Conservation (phyloP, 2,113 vertebrate species). For the Anthoscopus minutus region DNA sequence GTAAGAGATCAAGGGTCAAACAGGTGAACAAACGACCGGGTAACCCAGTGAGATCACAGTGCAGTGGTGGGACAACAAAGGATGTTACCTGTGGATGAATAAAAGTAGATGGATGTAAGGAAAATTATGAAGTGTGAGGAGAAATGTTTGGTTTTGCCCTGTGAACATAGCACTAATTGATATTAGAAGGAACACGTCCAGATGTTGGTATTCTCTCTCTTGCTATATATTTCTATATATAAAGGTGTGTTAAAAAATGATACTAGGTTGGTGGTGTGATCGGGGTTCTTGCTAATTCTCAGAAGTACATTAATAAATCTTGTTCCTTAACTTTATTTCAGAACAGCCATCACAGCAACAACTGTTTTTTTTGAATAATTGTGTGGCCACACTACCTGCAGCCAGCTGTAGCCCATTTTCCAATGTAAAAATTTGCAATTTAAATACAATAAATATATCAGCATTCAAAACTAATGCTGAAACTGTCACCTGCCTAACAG, state of each 20-base stretch:
- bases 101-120: background rate
- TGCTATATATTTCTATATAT: fast-evolving
- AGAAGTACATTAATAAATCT: background rate
- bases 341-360: background rate
- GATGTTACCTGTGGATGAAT: background rate
- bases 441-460: background rate
- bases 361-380: background rate
- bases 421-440: background rate
- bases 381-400: background rate
- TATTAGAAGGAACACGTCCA: background rate
- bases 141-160: background rate
- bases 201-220: background rate
- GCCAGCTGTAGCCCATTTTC: background rate
- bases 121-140: background rate
- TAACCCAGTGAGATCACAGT: background rate
- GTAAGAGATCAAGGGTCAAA: background rate
- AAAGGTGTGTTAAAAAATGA: background rate
- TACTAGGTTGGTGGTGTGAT: background rate
- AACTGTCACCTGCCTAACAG: background rate
- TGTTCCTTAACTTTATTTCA: background rate
- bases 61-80: background rate
- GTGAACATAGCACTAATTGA: background rate
- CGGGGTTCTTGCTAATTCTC: background rate
- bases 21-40: background rate
- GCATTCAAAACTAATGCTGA: background rate